A percentile compares a stretch with the other conserved stretches of the same genome.
phyloP scores from a whole-genome alignment of 2,888 invertebrate genomes.

The Cataglyphis albicans region DNA sequence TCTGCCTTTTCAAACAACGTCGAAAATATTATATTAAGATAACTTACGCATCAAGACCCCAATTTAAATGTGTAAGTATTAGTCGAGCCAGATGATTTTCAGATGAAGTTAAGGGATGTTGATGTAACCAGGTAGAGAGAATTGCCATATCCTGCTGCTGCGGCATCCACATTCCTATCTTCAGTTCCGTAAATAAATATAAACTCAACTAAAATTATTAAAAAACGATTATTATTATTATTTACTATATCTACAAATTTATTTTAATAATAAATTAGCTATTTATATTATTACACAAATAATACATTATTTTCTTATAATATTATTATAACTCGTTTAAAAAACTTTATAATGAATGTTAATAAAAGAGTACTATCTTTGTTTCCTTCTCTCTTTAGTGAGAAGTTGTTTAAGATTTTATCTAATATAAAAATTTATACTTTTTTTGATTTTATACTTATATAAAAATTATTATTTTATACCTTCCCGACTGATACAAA shows the following conservation, averaged over 20 bases:
- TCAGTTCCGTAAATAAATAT: conserved; percentile 91
- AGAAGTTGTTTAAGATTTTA: background rate
- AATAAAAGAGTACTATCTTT: background rate
- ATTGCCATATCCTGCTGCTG: conserved; percentile 89
- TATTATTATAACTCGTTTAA: background rate
- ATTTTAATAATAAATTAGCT: background rate
- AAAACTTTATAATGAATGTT: background rate
- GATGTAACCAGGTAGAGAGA: conserved; percentile 90
- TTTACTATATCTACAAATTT: conserved; percentile 31
- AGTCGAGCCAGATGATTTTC: conserved; percentile 91
- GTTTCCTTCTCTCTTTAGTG: background rate
- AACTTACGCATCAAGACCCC: conserved; percentile 87
- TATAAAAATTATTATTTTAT: conserved; percentile 47
- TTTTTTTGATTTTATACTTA: background rate
- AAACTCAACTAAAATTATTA: conserved; percentile 86
- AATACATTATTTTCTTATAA: conserved; percentile 5
- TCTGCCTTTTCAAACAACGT: background rate
- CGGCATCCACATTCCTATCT: conserved; percentile 90
- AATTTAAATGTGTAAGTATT: conserved; percentile 91
- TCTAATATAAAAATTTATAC: background rate
- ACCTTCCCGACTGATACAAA: conserved; percentile 88
- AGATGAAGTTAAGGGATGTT: conserved; percentile 88
- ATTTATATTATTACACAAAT: background rate
- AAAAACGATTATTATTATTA: conserved; percentile 30
- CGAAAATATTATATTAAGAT: background rate